Evolutionary conservation across 1,140 invertebrate genomes (phyloP).

Genomic region (Temnothorax longispinosus): DNA sequence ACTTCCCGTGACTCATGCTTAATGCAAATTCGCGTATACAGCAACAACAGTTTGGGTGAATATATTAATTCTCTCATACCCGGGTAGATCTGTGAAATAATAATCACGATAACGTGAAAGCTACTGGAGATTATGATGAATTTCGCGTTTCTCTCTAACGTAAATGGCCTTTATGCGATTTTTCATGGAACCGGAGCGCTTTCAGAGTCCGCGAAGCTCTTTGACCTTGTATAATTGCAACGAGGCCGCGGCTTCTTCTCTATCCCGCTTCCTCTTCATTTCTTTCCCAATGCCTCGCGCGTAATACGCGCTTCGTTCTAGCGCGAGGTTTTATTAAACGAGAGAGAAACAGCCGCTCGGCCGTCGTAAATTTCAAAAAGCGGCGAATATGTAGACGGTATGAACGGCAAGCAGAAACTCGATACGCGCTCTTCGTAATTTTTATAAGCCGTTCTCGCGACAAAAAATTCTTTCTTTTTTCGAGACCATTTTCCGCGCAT

Average conservation of each 20-base stretch:
- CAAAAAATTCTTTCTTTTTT: neutral
- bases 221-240: constrained; percentile 54
- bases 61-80: neutral
- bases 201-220: constrained; percentile 30
- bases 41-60: neutral
- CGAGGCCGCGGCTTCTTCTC: constrained; percentile 1
- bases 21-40: neutral
- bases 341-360: constrained; percentile 35
- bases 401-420: constrained; percentile 37
- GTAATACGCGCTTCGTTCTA: constrained; percentile 54
- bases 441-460: constrained; percentile 4
- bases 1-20: neutral
- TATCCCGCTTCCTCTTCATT: neutral
- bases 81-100: neutral
- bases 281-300: constrained; percentile 3
- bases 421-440: constrained; percentile 30
- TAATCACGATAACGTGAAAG: constrained; percentile 11
- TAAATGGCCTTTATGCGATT: constrained; percentile 32
- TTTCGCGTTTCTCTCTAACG: neutral
- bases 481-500: constrained; percentile 5
- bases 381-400: neutral
- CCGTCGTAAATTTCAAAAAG: constrained; percentile 63
- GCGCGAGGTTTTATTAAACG: constrained; percentile 63
- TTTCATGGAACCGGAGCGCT: constrained; percentile 37
- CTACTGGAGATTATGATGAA: neutral